These are phyloP conservation scores for Cryptus armator DNA, from an alignment of 2,888 invertebrate genomes.

Conservation along the genomic window DNA sequence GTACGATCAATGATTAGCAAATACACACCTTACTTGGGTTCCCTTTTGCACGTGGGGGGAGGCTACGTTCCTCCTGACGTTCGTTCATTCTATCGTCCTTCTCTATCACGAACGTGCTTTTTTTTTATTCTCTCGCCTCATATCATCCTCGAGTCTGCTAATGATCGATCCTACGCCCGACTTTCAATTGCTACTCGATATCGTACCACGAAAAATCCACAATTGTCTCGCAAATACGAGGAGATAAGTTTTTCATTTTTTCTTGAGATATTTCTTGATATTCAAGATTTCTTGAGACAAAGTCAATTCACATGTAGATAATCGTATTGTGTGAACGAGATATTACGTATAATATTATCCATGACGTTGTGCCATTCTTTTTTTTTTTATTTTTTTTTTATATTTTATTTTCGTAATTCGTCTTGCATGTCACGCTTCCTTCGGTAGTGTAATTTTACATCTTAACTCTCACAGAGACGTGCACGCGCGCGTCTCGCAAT, in stretches of 20 bases:
- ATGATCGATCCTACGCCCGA: conserved; percentile 65
- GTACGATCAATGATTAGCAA: conserved; percentile 41
- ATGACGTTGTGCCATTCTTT: conserved; percentile 76
- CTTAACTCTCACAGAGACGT: conserved; percentile 78
- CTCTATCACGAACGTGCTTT: conserved; percentile 51
- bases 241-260: conserved; percentile 2
- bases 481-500: conserved; percentile 73
- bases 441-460: conserved; percentile 82
- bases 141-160: conserved; percentile 35
- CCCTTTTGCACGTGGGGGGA: conserved; percentile 70
- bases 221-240: neutral
- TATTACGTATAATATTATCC: conserved; percentile 64
- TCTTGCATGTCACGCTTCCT: conserved; percentile 85
- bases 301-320: neutral
- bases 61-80: conserved; percentile 65
- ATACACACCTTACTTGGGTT: conserved; percentile 53
- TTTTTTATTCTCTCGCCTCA: conserved; percentile 48
- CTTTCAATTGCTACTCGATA: neutral
- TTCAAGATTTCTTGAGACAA: neutral
- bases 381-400: conserved; percentile 65
- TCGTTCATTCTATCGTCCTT: conserved; percentile 35
- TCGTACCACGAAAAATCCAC: neutral
- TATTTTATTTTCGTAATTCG: conserved; percentile 82
- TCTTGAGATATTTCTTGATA: neutral
- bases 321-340: conserved; percentile 58